Evolutionary conservation across 2,797 vertebrate genomes (phyloP).

Genomic region (Chromobotia macracanthus): DNA sequence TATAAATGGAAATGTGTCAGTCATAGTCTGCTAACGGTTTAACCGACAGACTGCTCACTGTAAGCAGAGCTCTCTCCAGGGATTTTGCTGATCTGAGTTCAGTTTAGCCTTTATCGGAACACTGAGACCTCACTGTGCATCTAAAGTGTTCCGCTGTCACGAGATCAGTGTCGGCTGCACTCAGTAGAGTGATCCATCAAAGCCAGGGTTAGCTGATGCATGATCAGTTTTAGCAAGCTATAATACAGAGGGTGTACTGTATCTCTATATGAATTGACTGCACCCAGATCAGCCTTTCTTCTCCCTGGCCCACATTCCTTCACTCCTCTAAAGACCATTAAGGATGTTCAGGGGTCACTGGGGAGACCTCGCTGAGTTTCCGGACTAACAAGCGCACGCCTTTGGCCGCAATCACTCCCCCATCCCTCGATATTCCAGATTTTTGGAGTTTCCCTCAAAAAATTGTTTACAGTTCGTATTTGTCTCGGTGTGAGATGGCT

Average conservation of each 20-base stretch:
- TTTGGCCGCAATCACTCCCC: constrained; percentile 2
- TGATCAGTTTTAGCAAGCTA: constrained; percentile 5
- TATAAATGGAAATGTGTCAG: constrained; percentile 22
- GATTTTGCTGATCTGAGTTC: constrained; percentile 34
- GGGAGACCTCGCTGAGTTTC: constrained; percentile 24
- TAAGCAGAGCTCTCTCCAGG: neutral
- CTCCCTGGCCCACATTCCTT: constrained; percentile 49
- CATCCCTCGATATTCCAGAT: neutral
- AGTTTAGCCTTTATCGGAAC: constrained; percentile 20
- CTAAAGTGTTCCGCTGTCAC: constrained; percentile 12
- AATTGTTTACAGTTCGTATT: neutral
- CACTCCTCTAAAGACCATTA: constrained; percentile 31
- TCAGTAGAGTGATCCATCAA: constrained; percentile 31
- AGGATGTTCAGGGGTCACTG: constrained; percentile 44
- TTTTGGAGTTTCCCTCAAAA: neutral
- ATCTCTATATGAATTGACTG: constrained; percentile 17
- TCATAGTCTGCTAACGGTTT: constrained; percentile 17
- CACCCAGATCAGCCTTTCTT: constrained; percentile 50
- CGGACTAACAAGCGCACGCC: constrained; percentile 20
- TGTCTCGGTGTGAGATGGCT: neutral
- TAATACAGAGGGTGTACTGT: constrained; percentile 49
- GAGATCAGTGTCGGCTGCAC: constrained; percentile 29
- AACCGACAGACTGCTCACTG: neutral
- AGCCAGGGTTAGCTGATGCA: neutral
- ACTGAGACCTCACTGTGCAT: constrained; percentile 46